Evolutionary conservation across 2,797 vertebrate species (phyloP).

Genomic region (Todus mexicanus): DNA sequence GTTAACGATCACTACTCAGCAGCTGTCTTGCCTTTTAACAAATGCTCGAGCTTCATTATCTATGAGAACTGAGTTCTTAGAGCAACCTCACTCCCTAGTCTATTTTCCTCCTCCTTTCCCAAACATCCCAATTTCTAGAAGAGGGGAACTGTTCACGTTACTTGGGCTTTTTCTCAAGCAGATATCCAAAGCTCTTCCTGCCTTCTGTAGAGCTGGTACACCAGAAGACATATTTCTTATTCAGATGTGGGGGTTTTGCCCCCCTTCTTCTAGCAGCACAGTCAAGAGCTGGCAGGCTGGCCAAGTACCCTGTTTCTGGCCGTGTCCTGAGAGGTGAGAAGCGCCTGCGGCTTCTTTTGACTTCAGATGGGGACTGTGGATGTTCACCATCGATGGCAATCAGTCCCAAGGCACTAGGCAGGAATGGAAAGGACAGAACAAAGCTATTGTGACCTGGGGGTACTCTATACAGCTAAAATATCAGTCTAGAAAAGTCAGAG

Average conservation of each 20-base stretch:
- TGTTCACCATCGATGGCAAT: background rate
- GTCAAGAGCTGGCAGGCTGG: background rate
- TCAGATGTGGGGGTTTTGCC: background rate
- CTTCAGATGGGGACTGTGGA: conserved; percentile 13
- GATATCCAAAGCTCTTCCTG: background rate
- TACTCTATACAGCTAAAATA: background rate
- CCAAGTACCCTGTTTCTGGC: background rate
- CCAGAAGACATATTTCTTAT: background rate
- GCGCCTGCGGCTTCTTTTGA: background rate
- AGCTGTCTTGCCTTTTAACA: background rate
- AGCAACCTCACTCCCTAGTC: background rate
- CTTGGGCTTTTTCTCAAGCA: background rate
- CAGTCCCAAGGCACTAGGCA: conserved; percentile 60
- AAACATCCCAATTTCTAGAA: background rate
- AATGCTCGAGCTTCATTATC: background rate
- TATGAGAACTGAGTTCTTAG: background rate
- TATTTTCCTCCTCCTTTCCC: background rate
- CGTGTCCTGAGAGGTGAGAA: conserved; percentile 11
- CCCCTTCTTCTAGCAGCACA: background rate
- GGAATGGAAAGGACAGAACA: background rate
- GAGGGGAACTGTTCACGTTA: background rate
- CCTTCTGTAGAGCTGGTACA: background rate
- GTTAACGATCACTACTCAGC: background rate
- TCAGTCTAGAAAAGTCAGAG: background rate
- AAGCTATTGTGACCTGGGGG: background rate